phyloP scores from a whole-genome alignment of 92 coral and sea anemone genomes.

The Epizoanthus ramosus region DNA sequence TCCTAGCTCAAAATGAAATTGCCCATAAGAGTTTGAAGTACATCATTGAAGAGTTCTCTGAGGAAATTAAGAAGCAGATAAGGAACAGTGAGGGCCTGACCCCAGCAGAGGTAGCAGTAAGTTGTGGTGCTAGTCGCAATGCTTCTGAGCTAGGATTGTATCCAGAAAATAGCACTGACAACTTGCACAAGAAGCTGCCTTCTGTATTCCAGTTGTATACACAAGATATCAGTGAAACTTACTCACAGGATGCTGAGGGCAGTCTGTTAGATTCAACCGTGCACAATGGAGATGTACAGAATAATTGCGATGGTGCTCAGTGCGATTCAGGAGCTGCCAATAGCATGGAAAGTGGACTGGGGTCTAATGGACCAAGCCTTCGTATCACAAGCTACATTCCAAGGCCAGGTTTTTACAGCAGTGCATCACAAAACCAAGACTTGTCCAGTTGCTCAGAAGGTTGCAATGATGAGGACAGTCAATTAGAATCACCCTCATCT shows the following conservation, averaged over 20 bases:
- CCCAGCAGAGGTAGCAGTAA: conserved; percentile 32
- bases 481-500: conserved; percentile 13
- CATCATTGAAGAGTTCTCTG: conserved; percentile 8
- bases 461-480: background rate
- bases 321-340: background rate
- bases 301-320: background rate
- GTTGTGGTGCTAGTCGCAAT: conserved; percentile 18
- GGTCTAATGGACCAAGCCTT: background rate
- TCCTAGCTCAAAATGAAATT: conserved; percentile 22
- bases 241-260: background rate
- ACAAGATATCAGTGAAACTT: conserved; percentile 8
- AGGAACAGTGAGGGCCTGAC: conserved; percentile 8
- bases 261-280: background rate
- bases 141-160: conserved; percentile 8
- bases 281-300: background rate
- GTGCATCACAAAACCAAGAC: background rate
- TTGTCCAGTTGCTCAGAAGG: background rate
- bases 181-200: conserved; percentile 30
- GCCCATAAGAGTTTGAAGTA: background rate
- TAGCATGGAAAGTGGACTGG: too few species aligned
- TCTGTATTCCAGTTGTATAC: conserved; percentile 32
- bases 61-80: conserved; percentile 23
- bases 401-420: conserved; percentile 1
- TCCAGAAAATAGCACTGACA: background rate
- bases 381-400: background rate